phyloP scores from a whole-genome alignment of 2,888 invertebrate species.

The Apodemia zela region DNA sequence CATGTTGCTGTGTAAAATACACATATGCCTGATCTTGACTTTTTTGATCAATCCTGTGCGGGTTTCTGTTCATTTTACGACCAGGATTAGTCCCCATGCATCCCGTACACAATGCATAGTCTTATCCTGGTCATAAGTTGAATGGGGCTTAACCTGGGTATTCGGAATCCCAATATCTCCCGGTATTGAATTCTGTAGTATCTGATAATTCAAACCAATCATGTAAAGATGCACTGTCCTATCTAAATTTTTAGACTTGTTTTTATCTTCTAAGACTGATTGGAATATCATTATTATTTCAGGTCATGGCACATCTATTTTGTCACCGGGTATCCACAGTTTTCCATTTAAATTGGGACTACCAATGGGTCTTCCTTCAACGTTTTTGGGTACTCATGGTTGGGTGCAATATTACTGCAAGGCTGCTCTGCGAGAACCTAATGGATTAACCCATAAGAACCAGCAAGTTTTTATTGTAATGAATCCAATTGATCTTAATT shows the following conservation, averaged over 20 bases:
- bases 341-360: slow-evolving; percentile 96
- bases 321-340: slow-evolving; percentile 96
- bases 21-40: too few species aligned
- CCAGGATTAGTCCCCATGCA: too few species aligned
- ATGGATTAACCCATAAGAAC: slow-evolving; percentile 94
- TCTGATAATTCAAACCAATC: slow-evolving; percentile 45
- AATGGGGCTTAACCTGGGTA: too few species aligned
- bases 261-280: too few species aligned
- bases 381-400: slow-evolving; percentile 95
- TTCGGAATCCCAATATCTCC: too few species aligned
- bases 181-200: too few species aligned
- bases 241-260: too few species aligned
- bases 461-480: slow-evolving; percentile 98
- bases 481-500: slow-evolving; percentile 96
- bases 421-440: slow-evolving; percentile 92
- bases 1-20: too few species aligned
- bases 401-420: slow-evolving; percentile 98
- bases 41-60: too few species aligned
- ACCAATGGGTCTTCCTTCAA: slow-evolving; percentile 93
- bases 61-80: too few species aligned
- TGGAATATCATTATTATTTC: slow-evolving; percentile 32
- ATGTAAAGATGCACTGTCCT: slow-evolving; percentile 78
- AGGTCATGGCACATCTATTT: slow-evolving; percentile 90
- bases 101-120: too few species aligned
- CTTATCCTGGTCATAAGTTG: too few species aligned